phyloP scores from a whole-genome alignment of 2,797 vertebrate genomes.

The Clarias pachynema region DNA sequence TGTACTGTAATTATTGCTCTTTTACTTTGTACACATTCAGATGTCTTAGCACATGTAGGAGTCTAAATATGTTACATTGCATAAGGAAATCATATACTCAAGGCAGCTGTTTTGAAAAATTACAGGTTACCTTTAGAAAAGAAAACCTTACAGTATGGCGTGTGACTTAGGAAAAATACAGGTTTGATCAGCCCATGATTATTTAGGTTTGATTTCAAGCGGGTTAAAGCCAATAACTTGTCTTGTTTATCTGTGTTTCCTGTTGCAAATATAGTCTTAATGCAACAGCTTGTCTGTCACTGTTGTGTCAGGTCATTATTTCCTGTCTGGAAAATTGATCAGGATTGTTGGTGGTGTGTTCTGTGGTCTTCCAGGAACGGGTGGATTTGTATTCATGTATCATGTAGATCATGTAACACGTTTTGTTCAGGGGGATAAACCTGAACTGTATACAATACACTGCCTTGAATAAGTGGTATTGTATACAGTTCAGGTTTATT shows the following conservation, averaged over 20 bases:
- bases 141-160: background rate
- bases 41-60: background rate
- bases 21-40: background rate
- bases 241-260: background rate
- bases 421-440: background rate
- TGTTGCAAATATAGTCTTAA: background rate
- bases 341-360: background rate
- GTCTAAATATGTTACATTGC: background rate
- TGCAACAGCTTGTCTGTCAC: background rate
- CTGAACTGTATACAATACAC: too few species aligned
- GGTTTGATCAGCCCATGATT: constrained; percentile 5
- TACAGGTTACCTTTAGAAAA: constrained; percentile 14
- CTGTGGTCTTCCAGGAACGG: background rate
- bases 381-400: background rate
- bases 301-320: constrained; percentile 7
- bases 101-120: constrained; percentile 26
- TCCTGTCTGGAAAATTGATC: constrained; percentile 11
- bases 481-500: background rate
- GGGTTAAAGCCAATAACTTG: background rate
- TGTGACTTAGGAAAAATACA: constrained; percentile 16
- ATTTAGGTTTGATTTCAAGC: constrained; percentile 20
- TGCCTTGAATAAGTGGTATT: background rate
- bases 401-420: background rate
- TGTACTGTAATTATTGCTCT: background rate
- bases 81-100: constrained; percentile 9